phyloP scores from a whole-genome alignment of 2,888 invertebrate species.

The Catocala sponsa region DNA sequence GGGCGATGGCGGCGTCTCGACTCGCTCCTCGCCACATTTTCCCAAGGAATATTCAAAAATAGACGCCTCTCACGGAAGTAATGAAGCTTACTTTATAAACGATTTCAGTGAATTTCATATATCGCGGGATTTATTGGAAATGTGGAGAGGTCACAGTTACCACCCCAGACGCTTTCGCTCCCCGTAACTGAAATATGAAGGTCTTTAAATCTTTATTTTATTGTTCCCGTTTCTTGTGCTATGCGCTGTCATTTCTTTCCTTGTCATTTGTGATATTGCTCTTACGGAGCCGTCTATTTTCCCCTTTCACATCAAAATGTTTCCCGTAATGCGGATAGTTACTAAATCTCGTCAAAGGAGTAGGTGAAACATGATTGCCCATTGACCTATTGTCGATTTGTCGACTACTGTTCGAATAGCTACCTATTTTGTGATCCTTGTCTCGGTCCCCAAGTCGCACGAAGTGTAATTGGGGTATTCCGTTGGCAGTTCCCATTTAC shows the following conservation, averaged over 20 bases:
- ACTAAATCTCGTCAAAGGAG: constrained; percentile 9
- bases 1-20: constrained; percentile 57
- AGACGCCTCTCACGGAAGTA: constrained; percentile 70
- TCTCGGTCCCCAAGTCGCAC: constrained; percentile 4
- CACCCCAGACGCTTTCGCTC: constrained; percentile 24
- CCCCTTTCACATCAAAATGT: constrained; percentile 2
- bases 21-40: constrained; percentile 58
- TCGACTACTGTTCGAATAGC: constrained; percentile 1
- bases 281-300: constrained; percentile 39
- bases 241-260: constrained; percentile 49
- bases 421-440: constrained; percentile 11
- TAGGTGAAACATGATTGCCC: constrained; percentile 3
- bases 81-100: constrained; percentile 80
- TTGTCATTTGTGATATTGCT: constrained; percentile 48
- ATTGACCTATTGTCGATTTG: constrained; percentile 9
- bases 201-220: constrained; percentile 61
- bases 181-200: constrained; percentile 45
- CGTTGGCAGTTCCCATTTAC: constrained; percentile 5
- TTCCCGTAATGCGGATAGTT: constrained; percentile 12
- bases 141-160: constrained; percentile 62
- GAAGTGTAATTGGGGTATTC: constrained; percentile 12
- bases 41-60: constrained; percentile 72
- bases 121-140: constrained; percentile 73
- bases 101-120: constrained; percentile 76
- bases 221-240: constrained; percentile 55